Evolutionary conservation across 2,888 invertebrate genomes (phyloP), one percentile per base, ranked within the genome.

Genomic region (Campopleginae sp.): DNA sequence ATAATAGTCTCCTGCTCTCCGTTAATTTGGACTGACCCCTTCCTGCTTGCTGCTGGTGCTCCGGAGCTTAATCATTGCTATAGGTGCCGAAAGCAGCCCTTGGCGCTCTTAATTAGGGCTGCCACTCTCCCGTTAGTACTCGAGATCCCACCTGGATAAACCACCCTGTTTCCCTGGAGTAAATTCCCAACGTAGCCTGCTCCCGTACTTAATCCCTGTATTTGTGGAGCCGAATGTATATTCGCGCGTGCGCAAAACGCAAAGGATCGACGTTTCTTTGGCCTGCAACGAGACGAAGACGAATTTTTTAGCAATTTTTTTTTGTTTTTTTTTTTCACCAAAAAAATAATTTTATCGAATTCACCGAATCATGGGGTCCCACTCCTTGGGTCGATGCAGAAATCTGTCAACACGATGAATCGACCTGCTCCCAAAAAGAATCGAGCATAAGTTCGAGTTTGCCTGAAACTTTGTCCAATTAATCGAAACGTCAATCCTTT

Each of bases 121-220:
- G 70, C 70, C 71, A 79, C 79, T 81, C 83, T 80, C 85, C 75
- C 84, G 27, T 48, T 66, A 76, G 19, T 17, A 66, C 80, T 82
- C 82, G 85, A 81, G 85, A 81, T 83, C 84, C 82, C 90, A 92
- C 91, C 91, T 92, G 91, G 89, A 90, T 91, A 92, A 92, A 92
- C 92, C 88, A 86, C 78, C 79, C 71, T 23, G 61, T 74, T 78
- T 79, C 76, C 61, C 80, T 54, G 76, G 85, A 85, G 80, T 85
- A 72, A 84, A 86, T 84, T 58, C 75, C 12, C 63, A 33, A 80
- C 42, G 10, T 38, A 10, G 44, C 31, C 48, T 38, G 38, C 38
- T 38, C 38, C 74, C 48, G 6, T 51, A 58, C 19, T 54, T 8
- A 19, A 42, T 38, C 48, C 12, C 42, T 27, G 58, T 58, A 42